Evolutionary conservation across 1,140 invertebrate genomes (phyloP).

Genomic region (Fopius arisanus): DNA sequence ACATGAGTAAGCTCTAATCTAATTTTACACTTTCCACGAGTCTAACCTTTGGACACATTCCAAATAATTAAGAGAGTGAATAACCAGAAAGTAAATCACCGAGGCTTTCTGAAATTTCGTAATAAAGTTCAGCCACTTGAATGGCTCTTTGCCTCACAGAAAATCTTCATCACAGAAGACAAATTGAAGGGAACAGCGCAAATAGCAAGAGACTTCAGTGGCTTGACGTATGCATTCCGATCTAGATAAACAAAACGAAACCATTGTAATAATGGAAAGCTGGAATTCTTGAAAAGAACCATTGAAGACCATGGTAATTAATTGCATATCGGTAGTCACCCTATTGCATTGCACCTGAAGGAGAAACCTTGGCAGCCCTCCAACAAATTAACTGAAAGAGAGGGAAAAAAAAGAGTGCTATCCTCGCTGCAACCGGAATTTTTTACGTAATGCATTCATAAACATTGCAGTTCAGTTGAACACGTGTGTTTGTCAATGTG

Average conservation of each 20-base stretch:
- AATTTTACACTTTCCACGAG: not conserved
- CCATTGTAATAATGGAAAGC: too few relatives aligned
- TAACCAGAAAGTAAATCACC: not conserved
- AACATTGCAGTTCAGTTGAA: constrained; percentile 3
- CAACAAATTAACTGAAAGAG: not conserved
- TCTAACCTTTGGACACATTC: not conserved
- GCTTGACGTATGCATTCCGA: too few relatives aligned
- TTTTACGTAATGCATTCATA: constrained; percentile 12
- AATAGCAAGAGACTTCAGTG: too few relatives aligned
- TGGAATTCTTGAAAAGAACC: too few relatives aligned
- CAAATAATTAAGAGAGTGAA: not conserved
- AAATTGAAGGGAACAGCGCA: too few relatives aligned
- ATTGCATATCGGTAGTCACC: too few relatives aligned
- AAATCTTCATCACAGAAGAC: too few relatives aligned
- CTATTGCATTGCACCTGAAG: not conserved
- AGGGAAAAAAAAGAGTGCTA: not conserved
- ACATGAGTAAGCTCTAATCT: not conserved
- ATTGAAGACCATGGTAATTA: too few relatives aligned
- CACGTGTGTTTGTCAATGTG: not conserved
- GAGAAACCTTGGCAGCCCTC: not conserved
- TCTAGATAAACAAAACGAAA: too few relatives aligned
- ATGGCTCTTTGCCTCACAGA: too few relatives aligned
- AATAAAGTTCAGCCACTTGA: too few relatives aligned
- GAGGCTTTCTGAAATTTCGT: too few relatives aligned
- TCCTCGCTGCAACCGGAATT: not conserved